Evolutionary conservation across 2,888 invertebrate species (phyloP).

Genomic region (Bruchidius siliquastri): DNA sequence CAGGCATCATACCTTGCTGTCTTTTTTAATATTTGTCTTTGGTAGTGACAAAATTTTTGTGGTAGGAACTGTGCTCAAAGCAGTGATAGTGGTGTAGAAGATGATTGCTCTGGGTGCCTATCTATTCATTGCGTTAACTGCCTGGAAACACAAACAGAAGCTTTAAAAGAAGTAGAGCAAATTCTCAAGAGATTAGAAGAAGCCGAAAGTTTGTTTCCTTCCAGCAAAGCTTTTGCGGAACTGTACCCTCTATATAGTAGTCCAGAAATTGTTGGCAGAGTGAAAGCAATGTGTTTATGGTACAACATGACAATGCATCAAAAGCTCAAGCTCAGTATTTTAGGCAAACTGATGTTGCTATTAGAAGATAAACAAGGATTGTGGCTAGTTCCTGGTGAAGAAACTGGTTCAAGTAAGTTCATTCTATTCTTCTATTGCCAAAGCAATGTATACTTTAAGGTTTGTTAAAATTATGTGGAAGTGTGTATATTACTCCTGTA

Average conservation of each 20-base stretch:
- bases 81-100: constrained; percentile 41
- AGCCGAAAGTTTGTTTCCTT: constrained; percentile 79
- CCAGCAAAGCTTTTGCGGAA: constrained; percentile 70
- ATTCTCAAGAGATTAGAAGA: constrained; percentile 69
- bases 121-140: constrained; percentile 69
- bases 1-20: no score
- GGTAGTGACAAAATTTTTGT: no score
- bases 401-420: constrained; percentile 20
- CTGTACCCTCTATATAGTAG: constrained; percentile 69
- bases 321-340: constrained; percentile 71
- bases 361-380: constrained; percentile 36
- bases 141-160: constrained; percentile 66
- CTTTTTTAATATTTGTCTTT: no score
- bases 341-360: constrained; percentile 61
- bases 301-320: constrained; percentile 84
- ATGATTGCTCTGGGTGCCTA: constrained; percentile 63
- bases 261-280: constrained; percentile 59
- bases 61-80: constrained; percentile 26
- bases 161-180: constrained; percentile 68
- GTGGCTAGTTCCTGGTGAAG: constrained; percentile 33
- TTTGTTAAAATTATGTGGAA: no score
- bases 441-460: no score
- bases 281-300: constrained; percentile 86
- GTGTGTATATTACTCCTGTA: no score
- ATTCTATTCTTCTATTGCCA: neutral